These are phyloP conservation scores for Morus bassanus DNA, from an alignment of 2,797 vertebrate species.

Conservation along the genomic window DNA sequence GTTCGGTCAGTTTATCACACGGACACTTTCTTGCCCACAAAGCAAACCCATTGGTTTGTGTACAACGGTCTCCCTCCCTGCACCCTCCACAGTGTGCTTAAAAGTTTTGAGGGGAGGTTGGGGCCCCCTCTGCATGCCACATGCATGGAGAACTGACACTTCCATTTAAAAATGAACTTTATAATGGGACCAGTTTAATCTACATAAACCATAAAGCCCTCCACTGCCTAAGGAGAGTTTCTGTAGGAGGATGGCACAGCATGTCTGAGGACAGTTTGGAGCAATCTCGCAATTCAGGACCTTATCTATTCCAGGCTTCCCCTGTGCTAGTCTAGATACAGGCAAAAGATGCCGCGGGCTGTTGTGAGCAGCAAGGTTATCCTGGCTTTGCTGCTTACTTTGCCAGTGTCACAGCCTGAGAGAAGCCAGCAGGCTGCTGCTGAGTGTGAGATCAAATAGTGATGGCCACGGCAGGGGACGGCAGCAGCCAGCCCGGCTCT, in stretches of 20 bases:
- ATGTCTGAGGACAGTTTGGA: neutral
- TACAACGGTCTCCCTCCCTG: neutral
- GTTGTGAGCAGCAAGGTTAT: slow-evolving; percentile 21
- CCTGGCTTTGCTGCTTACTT: slow-evolving; percentile 10
- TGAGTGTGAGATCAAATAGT: neutral
- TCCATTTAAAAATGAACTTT: neutral
- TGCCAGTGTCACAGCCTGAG: neutral
- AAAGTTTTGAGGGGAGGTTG: neutral
- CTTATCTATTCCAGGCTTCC: neutral
- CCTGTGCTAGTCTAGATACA: neutral
- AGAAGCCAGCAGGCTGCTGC: slow-evolving; percentile 37
- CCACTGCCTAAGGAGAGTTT: neutral
- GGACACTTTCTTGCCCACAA: neutral
- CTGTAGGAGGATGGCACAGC: neutral
- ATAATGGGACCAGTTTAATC: neutral
- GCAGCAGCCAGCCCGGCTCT: neutral
- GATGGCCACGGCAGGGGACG: neutral
- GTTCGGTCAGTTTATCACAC: neutral
- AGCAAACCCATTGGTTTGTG: neutral
- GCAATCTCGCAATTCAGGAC: neutral
- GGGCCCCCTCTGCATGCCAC: neutral
- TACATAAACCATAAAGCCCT: neutral
- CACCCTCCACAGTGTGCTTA: neutral
- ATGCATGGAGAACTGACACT: neutral
- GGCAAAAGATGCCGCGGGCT: neutral